Conservation (phyloP, 2,797 vertebrate species). For the Chloroceryle amazona region DNA sequence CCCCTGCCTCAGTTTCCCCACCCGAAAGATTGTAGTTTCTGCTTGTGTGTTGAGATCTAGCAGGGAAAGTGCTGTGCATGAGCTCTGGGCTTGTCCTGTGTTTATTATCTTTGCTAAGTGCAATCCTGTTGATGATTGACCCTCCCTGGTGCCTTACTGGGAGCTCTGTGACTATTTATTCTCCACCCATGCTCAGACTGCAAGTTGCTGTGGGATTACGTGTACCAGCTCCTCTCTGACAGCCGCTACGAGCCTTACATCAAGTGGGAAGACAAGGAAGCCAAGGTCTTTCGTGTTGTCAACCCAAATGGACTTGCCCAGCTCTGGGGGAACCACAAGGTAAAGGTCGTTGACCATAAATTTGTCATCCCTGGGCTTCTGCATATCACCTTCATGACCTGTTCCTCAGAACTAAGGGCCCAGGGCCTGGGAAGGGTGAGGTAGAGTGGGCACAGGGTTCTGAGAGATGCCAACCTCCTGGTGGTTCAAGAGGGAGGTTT, state of each 20-base stretch:
- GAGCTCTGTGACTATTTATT: not conserved
- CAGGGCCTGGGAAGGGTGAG: not conserved
- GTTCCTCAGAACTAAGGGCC: not conserved
- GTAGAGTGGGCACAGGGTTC: not conserved
- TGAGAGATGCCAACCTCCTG: not conserved
- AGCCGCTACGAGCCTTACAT: constrained; percentile 89
- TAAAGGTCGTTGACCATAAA: constrained; percentile 19
- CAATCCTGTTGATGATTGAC: fast-evolving
- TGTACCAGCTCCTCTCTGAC: constrained; percentile 91
- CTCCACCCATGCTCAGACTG: constrained; percentile 83
- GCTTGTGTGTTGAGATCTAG: not conserved
- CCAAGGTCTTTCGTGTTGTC: constrained; percentile 88
- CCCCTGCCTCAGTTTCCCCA: not conserved
- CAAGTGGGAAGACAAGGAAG: constrained; percentile 88
- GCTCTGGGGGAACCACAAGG: constrained; percentile 97
- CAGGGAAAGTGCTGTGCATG: fast-evolving
- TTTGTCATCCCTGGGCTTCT: not conserved
- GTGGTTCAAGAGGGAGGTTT: not conserved
- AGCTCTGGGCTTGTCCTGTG: fast-evolving
- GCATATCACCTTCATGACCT: fast-evolving
- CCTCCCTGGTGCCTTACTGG: not conserved
- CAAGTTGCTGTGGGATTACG: constrained; percentile 91
- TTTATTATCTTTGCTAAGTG: fast-evolving
- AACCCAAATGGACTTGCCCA: constrained; percentile 91
- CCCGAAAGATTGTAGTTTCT: not conserved